Conservation (phyloP, 2,888 invertebrate genomes). For the Thalpophila matura region DNA sequence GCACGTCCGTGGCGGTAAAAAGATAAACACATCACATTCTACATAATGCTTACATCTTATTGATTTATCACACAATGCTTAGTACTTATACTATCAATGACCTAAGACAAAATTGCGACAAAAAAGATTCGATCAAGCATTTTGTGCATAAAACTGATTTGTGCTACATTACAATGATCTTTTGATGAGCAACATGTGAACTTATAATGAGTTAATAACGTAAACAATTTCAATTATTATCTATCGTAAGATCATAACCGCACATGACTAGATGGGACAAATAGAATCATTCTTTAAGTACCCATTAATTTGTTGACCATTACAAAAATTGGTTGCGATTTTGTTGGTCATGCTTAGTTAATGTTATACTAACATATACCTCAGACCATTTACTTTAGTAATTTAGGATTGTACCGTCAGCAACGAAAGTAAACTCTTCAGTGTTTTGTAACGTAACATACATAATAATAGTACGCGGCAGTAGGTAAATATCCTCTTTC, state of each 20-base stretch:
- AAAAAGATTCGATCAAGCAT: constrained; percentile 52
- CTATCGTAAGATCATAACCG: constrained; percentile 60
- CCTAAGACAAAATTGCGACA: constrained; percentile 30
- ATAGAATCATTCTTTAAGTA: constrained; percentile 2
- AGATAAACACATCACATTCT: constrained; percentile 21
- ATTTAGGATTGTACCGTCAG: too few relatives aligned
- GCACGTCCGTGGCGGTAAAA: constrained; percentile 18
- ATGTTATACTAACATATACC: too few relatives aligned
- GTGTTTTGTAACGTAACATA: too few relatives aligned
- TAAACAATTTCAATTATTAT: constrained; percentile 34
- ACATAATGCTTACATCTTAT: constrained; percentile 49
- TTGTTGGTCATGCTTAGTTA: constrained; percentile 1
- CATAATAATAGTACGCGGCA: too few relatives aligned
- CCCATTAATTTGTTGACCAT: constrained; percentile 10
- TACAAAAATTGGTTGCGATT: constrained; percentile 27
- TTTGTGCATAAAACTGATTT: constrained; percentile 68
- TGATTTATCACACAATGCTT: constrained; percentile 62
- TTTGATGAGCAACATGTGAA: constrained; percentile 52
- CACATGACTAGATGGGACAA: constrained; percentile 58
- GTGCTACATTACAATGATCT: constrained; percentile 57
- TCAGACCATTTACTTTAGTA: too few relatives aligned
- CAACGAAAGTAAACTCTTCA: too few relatives aligned
- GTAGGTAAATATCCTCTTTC: too few relatives aligned
- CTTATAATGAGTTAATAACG: constrained; percentile 27
- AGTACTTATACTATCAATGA: constrained; percentile 49